A percentile compares a stretch with the other conserved stretches of the same genome.
These are phyloP conservation scores for Luperina testacea DNA, from an alignment of 2,888 invertebrate genomes.

Conservation along the genomic window DNA sequence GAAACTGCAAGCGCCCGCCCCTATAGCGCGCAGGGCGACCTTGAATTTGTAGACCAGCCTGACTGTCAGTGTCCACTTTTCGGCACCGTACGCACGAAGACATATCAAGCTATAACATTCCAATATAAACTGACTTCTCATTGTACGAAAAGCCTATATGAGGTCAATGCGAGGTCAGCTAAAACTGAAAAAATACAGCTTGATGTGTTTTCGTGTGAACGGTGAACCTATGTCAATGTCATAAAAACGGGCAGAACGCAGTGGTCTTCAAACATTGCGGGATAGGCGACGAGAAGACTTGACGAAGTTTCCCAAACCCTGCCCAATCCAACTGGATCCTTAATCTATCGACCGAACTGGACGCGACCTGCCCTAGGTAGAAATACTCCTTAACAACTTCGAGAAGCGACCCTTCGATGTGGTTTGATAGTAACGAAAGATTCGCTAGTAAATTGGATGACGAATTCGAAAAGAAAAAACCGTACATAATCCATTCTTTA, in stretches of 20 bases:
- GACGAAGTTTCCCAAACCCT: neutral
- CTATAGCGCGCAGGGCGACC: neutral
- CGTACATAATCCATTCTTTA: conserved; percentile 50
- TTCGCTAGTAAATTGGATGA: conserved; percentile 10
- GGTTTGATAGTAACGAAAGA: conserved; percentile 11
- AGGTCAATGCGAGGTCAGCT: neutral
- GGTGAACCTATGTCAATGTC: neutral
- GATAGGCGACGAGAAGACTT: neutral
- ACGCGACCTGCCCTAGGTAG: neutral
- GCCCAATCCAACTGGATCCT: neutral
- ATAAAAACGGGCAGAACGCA: neutral
- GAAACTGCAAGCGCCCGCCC: no score
- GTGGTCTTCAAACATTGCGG: neutral
- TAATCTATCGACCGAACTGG: neutral
- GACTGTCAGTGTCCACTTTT: no score
- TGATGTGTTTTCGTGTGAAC: no score
- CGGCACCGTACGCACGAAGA: no score
- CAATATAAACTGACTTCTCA: neutral
- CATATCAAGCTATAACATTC: no score
- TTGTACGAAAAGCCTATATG: neutral
- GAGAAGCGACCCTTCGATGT: neutral
- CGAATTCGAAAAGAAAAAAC: conserved; percentile 41
- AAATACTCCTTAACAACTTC: neutral
- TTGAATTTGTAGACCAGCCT: neutral
- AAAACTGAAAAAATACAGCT: neutral